Percentiles rank a stretch among this genome's conserved stretches.
Conservation (phyloP, 2,113 vertebrate genomes). For the Cheilinus undulatus region DNA sequence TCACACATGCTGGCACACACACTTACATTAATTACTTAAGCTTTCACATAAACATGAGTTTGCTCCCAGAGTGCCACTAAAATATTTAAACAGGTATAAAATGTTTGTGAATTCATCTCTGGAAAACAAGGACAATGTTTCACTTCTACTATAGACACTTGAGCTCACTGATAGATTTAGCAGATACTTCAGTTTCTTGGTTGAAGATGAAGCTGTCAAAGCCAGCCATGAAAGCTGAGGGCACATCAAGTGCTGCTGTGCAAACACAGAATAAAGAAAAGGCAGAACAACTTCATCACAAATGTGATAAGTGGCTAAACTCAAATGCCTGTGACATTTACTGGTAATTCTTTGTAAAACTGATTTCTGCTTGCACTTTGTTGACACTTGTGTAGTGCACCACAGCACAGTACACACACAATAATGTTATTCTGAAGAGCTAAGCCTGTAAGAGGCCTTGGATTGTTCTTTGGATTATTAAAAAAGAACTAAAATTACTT, state of each 20-base stretch:
- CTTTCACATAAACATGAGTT: conserved; percentile 7
- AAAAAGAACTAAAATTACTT: too few species aligned
- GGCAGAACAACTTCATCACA: conserved; percentile 20
- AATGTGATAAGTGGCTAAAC: conserved; percentile 31
- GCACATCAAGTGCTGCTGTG: conserved; percentile 2
- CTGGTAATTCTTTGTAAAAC: conserved; percentile 18
- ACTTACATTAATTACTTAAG: conserved; percentile 36
- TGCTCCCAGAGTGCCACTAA: conserved; percentile 21
- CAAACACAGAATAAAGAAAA: conserved; percentile 22
- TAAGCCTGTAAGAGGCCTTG: too few species aligned
- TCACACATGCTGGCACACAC: not conserved
- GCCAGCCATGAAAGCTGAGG: not conserved
- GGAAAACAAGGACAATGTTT: conserved; percentile 1
- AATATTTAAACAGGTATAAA: conserved; percentile 48
- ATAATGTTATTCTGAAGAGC: not conserved
- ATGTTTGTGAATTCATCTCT: conserved; percentile 7
- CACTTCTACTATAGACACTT: not conserved
- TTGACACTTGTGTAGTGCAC: conserved; percentile 1
- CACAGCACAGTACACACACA: not conserved
- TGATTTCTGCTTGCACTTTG: conserved; percentile 16
- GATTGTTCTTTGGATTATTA: too few species aligned
- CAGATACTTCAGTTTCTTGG: not conserved
- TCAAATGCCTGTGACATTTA: conserved; percentile 51
- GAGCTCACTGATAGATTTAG: not conserved
- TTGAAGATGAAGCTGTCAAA: conserved; percentile 20